These are phyloP conservation scores for Capitulum mitella DNA, from an alignment of 2,888 invertebrate genomes.

Conservation along the genomic window DNA sequence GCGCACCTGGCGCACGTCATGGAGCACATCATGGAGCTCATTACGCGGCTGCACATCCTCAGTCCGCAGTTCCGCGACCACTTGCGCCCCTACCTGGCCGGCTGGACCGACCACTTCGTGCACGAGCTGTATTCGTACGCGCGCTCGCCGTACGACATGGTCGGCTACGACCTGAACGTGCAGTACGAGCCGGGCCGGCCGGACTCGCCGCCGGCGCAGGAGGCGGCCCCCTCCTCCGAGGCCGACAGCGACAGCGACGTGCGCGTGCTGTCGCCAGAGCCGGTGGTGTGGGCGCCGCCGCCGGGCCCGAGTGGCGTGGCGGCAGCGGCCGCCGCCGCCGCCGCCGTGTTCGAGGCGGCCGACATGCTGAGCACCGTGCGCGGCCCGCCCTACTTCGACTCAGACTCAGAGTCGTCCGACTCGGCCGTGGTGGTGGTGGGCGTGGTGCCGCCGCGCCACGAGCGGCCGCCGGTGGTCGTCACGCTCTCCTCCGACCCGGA, in stretches of 20 bases:
- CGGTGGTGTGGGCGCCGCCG: background rate
- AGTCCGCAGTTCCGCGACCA: conserved; percentile 62
- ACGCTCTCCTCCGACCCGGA: conserved; percentile 54
- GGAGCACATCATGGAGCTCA: conserved; percentile 59
- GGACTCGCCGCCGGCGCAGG: conserved; percentile 30
- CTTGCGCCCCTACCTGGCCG: conserved; percentile 60
- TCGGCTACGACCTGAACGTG: conserved; percentile 51
- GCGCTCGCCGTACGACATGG: conserved; percentile 75
- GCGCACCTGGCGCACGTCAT: conserved; percentile 55
- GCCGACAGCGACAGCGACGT: conserved; percentile 12
- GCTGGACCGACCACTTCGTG: conserved; percentile 72
- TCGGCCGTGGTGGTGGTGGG: conserved; percentile 53
- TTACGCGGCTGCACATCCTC: conserved; percentile 59
- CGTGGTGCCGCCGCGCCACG: conserved; percentile 58
- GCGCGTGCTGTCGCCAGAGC: background rate
- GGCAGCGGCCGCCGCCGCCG: background rate
- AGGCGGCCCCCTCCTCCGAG: conserved; percentile 32
- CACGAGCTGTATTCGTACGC: conserved; percentile 84
- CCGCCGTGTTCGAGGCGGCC: background rate
- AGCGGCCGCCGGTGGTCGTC: conserved; percentile 59
- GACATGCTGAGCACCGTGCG: background rate
- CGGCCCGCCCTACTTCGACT: too few species aligned
- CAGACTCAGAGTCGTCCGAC: background rate
- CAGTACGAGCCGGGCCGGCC: conserved; percentile 38
- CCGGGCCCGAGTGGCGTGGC: conserved; percentile 1